Evolutionary conservation across 2,113 vertebrate species (phyloP).

Genomic region (Ctenomys sociabilis): DNA sequence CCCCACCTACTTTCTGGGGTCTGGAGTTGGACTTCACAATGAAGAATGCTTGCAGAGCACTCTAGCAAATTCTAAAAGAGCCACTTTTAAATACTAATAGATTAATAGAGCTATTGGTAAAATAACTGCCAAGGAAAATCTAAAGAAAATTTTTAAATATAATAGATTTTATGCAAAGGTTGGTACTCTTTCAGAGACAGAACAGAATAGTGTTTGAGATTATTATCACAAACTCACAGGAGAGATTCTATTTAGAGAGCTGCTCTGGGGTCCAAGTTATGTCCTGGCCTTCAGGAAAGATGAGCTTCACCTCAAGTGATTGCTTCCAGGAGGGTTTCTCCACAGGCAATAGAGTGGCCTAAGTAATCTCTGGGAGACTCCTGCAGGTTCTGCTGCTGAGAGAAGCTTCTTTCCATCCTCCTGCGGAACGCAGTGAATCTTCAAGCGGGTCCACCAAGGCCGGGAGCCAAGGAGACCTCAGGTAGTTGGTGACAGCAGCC

Average conservation of each 20-base stretch:
- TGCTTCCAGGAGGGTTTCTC: background rate
- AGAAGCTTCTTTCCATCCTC: background rate
- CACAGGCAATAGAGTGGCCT: background rate
- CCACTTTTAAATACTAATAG: background rate
- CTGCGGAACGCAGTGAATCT: background rate
- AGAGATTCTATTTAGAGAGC: background rate
- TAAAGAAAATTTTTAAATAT: background rate
- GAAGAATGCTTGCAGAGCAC: background rate
- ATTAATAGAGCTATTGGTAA: background rate
- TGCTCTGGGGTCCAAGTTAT: background rate
- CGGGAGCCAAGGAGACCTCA: background rate
- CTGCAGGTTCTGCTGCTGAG: constrained; percentile 32
- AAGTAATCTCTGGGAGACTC: background rate
- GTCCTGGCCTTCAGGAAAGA: background rate
- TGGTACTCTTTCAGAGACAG: background rate
- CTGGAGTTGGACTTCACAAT: background rate
- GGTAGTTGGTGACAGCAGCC: background rate
- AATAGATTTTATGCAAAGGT: background rate
- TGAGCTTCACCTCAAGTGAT: background rate
- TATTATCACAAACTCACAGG: background rate
- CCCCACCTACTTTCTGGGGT: rapidly evolving
- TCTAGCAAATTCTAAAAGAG: constrained; percentile 22
- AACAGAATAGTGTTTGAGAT: background rate
- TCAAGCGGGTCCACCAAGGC: background rate
- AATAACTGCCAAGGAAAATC: constrained; percentile 3